These are phyloP conservation scores for Poecile montanus DNA, from an alignment of 2,797 vertebrate genomes.

Conservation along the genomic window DNA sequence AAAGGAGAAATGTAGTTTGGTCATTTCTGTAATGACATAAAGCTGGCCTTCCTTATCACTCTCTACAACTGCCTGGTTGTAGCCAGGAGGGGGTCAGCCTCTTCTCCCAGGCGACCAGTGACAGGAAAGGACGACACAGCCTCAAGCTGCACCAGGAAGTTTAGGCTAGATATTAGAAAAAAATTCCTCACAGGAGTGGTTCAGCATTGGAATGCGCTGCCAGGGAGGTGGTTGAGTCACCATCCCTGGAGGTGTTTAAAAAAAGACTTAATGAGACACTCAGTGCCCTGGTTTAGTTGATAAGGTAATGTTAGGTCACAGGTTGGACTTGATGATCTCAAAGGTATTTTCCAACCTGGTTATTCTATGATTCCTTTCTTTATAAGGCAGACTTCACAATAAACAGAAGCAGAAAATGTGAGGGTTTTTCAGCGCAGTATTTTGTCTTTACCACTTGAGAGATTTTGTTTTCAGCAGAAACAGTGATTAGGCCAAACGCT, in stretches of 20 bases:
- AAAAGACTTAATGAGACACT: background rate
- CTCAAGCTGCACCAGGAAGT: background rate
- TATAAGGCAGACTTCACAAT: background rate
- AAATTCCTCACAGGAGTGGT: background rate
- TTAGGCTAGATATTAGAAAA: background rate
- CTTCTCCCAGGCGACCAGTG: background rate
- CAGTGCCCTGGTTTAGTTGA: background rate
- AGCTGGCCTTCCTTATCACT: background rate
- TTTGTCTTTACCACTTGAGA: background rate
- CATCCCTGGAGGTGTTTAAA: background rate
- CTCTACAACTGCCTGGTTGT: background rate
- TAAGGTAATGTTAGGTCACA: background rate
- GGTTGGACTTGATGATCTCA: background rate
- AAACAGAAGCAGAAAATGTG: background rate
- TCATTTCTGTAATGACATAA: background rate
- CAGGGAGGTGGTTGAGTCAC: background rate
- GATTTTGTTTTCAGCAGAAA: background rate
- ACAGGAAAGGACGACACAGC: background rate
- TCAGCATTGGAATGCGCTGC: background rate
- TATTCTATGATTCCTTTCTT: background rate
- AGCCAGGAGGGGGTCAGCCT: background rate
- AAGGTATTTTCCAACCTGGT: background rate
- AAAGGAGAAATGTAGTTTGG: background rate
- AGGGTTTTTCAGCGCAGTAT: background rate
- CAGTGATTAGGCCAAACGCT: background rate